Evolutionary conservation across 35 echinoderm and acorn worm species (phyloP).

Genomic region (Heliocidaris erythrogramma): DNA sequence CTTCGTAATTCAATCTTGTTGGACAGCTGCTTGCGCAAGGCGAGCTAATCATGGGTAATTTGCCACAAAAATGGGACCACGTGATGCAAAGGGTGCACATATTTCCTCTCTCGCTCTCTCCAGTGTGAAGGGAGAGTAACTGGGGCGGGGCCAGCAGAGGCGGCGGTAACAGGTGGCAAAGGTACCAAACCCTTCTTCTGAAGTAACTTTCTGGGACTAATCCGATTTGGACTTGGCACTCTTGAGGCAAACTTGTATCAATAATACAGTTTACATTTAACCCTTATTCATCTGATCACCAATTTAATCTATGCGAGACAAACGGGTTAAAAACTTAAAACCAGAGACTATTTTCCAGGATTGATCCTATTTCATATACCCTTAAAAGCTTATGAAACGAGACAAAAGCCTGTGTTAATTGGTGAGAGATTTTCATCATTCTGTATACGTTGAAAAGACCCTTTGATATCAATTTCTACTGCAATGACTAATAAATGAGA

Average conservation of each 20-base stretch:
- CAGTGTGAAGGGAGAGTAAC: not conserved
- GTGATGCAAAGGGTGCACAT: not conserved
- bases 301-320: not conserved
- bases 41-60: not conserved
- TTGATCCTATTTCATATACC: not conserved
- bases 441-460: not conserved
- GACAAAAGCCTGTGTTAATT: not conserved
- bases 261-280: not conserved
- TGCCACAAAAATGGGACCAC: slow-evolving; percentile 5
- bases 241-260: not conserved
- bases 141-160: not conserved
- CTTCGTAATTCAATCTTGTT: not conserved
- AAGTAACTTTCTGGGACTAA: not conserved
- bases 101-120: not conserved
- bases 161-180: not conserved
- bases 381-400: not conserved
- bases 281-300: not conserved
- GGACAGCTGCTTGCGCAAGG: not conserved
- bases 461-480: not conserved
- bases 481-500: not conserved
- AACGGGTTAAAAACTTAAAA: not conserved
- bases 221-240: not conserved
- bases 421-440: not conserved
- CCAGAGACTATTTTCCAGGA: not conserved
- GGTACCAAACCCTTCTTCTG: not conserved